Base-by-base conservation (phyloP, 2,797 vertebrate genomes). In the Chaetophractus vellerosus region DNA sequence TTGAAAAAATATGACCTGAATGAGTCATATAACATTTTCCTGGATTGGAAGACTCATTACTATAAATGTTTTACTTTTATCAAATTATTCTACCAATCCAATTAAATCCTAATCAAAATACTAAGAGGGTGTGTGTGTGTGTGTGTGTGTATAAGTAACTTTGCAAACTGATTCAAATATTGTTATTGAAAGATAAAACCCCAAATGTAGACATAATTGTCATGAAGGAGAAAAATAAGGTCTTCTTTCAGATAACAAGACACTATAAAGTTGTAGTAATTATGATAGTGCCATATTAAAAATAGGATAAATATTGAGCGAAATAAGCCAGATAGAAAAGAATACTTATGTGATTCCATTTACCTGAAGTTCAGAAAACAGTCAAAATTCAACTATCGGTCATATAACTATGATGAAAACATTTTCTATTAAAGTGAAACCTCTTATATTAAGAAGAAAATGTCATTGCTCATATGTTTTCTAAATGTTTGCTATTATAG, bases 341-440 rank as follows among this genome's bases (percentile, higher is more conserved):
- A 41, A 45, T 38, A 26, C 24, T 80, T 55, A 1, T 24, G 31
- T 74, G 14, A 72, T 80, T 24, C 15, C 26, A 74, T 48, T 66
- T 86, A 57, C 38, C 45, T 9, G 48, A 48, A 26, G n/a, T 74
- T n/a, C 55, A 89, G 66, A 94, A 94, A 68, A 36, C 28, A 80
- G 28, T 11, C 63, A 64, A 64, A 64, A 64, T 3, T 64, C 24
- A 61, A 26, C 59, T 61, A 31, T 8, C 31, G 26, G 28, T 31
- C 21, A 14, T 11, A 63, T 63, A 28, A 31, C 61, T 31, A 14
- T 63, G 26, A 63, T 4, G 61, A 63, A 63, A 63, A 63, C 8
- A 9, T 28, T 33, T 9, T 64, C 41, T 41, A 63, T 83, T 72
- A 71, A 90, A 52, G 63, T 5, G 26, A 64, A n/a, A 38, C 28